Evolutionary conservation across 2,113 vertebrate genomes (phyloP).

Genomic region (Colius striatus): DNA sequence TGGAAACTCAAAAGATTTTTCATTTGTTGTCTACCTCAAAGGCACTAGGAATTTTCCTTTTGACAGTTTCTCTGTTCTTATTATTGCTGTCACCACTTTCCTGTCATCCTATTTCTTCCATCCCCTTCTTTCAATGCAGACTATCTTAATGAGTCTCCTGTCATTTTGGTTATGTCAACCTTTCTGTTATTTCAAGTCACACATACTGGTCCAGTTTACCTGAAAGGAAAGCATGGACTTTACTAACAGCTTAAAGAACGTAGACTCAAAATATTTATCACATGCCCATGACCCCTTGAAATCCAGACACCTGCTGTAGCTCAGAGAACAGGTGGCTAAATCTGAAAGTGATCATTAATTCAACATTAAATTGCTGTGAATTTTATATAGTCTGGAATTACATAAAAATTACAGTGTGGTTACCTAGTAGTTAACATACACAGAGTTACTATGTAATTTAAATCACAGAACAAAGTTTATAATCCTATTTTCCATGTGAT

Average conservation of each 20-base stretch:
- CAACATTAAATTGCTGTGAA: conserved; percentile 23
- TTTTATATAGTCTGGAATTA: conserved; percentile 30
- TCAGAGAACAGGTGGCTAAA: conserved; percentile 32
- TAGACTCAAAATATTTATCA: background rate
- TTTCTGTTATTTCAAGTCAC: background rate
- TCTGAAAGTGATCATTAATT: conserved; percentile 2
- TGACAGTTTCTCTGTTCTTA: background rate
- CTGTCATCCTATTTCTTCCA: background rate
- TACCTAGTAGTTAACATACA: conserved; percentile 27
- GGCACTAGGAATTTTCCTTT: background rate
- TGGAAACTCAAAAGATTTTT: background rate
- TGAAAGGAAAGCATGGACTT: background rate
- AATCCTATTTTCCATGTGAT: conserved; percentile 34
- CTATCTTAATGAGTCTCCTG: background rate
- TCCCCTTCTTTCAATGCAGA: background rate
- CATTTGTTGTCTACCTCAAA: background rate
- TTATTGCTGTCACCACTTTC: background rate
- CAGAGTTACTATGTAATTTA: conserved; percentile 14
- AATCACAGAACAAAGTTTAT: conserved; percentile 30
- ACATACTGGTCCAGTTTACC: background rate
- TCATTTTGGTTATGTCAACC: background rate
- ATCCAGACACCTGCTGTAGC: background rate
- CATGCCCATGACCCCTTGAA: background rate
- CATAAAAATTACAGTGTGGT: conserved; percentile 36
- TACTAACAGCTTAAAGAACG: background rate